Conservation (phyloP, 1,140 invertebrate species). For the Orius laevigatus region DNA sequence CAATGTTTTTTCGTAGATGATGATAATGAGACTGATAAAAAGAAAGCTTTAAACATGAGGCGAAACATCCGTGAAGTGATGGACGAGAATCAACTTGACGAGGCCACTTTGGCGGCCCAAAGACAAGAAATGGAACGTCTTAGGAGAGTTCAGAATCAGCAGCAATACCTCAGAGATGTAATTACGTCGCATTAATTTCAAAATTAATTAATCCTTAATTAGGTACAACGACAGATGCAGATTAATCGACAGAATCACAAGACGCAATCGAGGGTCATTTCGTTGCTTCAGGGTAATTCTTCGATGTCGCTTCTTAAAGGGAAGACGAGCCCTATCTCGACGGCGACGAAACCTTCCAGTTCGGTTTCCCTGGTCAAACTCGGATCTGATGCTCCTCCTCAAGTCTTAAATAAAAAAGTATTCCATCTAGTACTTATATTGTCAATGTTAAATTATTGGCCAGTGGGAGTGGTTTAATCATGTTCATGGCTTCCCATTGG, state of each 20-base stretch:
- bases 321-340: conserved; percentile 9
- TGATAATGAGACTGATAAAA: conserved; percentile 14
- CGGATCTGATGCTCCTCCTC: conserved; percentile 29
- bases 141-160: conserved; percentile 65
- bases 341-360: conserved; percentile 22
- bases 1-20: conserved; percentile 3
- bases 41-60: conserved; percentile 50
- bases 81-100: conserved; percentile 79
- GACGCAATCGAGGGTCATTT: conserved; percentile 46
- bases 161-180: conserved; percentile 56
- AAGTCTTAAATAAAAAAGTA: conserved; percentile 24
- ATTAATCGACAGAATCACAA: conserved; percentile 47
- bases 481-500: no score
- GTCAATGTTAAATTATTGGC: neutral
- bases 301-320: conserved; percentile 31
- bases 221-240: conserved; percentile 51
- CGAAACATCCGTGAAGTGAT: conserved; percentile 82
- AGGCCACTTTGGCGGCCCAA: conserved; percentile 79
- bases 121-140: conserved; percentile 79
- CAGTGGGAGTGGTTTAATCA: no score
- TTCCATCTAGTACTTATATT: conserved; percentile 1
- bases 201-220: conserved; percentile 13
- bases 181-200: neutral
- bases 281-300: conserved; percentile 43
- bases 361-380: conserved; percentile 34